Conservation (phyloP, 2,888 invertebrate species). For the Corbicula japonica region DNA sequence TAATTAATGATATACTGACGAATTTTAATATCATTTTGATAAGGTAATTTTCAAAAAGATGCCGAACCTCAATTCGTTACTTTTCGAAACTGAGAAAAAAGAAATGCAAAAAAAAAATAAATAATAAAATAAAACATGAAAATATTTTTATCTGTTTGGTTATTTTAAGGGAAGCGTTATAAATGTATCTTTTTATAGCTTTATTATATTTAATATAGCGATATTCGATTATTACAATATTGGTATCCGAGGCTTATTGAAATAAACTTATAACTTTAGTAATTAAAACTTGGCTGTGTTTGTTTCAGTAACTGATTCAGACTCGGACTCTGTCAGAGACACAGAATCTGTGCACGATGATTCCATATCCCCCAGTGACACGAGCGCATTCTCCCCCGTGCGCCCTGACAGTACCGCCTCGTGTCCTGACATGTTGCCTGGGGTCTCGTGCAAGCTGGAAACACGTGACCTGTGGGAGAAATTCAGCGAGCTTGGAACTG, state of each 20-base stretch:
- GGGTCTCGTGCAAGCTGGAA: constrained; percentile 93
- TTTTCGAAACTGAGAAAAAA: too few species aligned
- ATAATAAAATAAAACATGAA: too few species aligned
- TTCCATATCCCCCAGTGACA: constrained; percentile 35
- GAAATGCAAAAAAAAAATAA: too few species aligned
- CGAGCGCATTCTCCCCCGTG: constrained; percentile 47
- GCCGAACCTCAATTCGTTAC: too few species aligned
- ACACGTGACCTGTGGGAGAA: constrained; percentile 99
- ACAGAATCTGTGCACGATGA: constrained; percentile 45
- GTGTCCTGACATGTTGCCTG: constrained; percentile 35
- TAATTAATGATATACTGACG: constrained; percentile 4
- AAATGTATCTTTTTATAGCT: too few species aligned
- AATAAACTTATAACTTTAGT: too few species aligned
- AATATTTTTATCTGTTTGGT: too few species aligned
- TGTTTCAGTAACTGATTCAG: constrained; percentile 59
- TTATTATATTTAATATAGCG: too few species aligned
- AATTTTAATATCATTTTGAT: constrained; percentile 4
- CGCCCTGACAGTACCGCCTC: constrained; percentile 45
- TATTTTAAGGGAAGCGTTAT: too few species aligned
- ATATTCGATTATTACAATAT: too few species aligned
- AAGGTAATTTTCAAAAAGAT: constrained; percentile 5
- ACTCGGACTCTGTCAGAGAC: constrained; percentile 50
- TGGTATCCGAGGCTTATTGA: too few species aligned
- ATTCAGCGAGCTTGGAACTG: constrained; percentile 94
- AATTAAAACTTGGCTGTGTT: too few species aligned